These are phyloP conservation scores for Myotis brandtii DNA, from an alignment of 2,113 vertebrate species.

Conservation along the genomic window DNA sequence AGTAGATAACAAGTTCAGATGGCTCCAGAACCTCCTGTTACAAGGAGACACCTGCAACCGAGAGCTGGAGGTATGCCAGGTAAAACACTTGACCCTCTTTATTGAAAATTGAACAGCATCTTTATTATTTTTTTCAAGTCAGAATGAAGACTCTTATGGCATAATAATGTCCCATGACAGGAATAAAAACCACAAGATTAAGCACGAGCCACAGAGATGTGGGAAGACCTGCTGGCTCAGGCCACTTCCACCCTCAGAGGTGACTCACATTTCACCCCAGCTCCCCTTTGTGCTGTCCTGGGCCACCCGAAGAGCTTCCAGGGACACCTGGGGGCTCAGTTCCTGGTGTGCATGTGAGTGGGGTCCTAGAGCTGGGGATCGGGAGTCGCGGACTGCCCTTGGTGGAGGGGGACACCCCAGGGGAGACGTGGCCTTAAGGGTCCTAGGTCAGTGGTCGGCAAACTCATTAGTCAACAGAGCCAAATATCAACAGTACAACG, in stretches of 20 bases:
- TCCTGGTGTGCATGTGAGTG: neutral
- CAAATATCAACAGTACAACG: too few relatives aligned
- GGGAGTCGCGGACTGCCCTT: neutral
- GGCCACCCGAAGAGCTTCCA: neutral
- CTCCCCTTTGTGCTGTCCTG: neutral
- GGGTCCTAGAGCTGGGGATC: neutral
- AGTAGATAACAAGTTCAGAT: neutral
- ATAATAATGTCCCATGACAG: neutral
- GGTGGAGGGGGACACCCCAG: neutral
- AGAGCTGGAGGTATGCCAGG: neutral
- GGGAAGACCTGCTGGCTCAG: neutral
- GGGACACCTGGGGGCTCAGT: neutral
- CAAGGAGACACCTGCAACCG: neutral
- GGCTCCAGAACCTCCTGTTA: neutral
- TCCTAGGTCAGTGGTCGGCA: neutral
- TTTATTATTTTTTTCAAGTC: neutral
- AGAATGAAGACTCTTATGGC: constrained; percentile 42
- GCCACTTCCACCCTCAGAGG: neutral
- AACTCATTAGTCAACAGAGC: too few relatives aligned
- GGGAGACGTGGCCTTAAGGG: neutral
- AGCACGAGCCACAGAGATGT: constrained; percentile 24
- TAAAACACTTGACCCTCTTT: neutral
- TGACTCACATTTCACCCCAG: neutral
- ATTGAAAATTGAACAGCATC: neutral
- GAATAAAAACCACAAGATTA: neutral